Conservation (phyloP, 1,140 invertebrate species). For the Drosophila teissieri region DNA sequence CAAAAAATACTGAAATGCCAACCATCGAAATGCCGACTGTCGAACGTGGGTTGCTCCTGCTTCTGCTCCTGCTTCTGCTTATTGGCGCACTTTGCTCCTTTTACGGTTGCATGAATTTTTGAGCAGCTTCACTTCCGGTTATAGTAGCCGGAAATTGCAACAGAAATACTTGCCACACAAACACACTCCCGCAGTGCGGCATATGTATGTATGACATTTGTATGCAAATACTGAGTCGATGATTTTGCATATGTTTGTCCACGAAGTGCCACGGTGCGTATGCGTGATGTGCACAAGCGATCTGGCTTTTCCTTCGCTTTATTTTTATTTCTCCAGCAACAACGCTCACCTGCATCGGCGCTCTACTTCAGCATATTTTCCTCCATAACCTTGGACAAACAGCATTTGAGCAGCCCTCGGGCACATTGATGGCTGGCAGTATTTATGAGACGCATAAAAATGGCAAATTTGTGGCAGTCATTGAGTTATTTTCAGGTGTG, state of each 20-base stretch:
- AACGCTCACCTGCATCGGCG: slow-evolving; percentile 46
- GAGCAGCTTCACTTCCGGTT: slow-evolving; percentile 72
- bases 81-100: slow-evolving; percentile 72
- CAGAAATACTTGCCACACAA: slow-evolving; percentile 57
- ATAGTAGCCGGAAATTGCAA: slow-evolving; percentile 73
- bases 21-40: slow-evolving; percentile 35
- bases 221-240: slow-evolving; percentile 67
- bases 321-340: slow-evolving; percentile 28
- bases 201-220: slow-evolving; percentile 72
- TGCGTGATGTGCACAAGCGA: slow-evolving; percentile 36
- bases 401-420: slow-evolving; percentile 15
- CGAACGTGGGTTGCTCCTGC: slow-evolving; percentile 8
- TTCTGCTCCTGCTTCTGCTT: slow-evolving; percentile 18
- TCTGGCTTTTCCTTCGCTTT: slow-evolving; percentile 28
- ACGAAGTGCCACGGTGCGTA: slow-evolving; percentile 60
- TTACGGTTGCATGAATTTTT: slow-evolving; percentile 76
- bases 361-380: slow-evolving; percentile 2
- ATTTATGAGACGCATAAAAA: slow-evolving; percentile 62
- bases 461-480: slow-evolving; percentile 58
- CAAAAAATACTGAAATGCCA: slow-evolving; percentile 29
- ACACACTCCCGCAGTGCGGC: slow-evolving; percentile 19
- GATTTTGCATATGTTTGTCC: slow-evolving; percentile 60
- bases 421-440: slow-evolving; percentile 42
- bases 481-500: slow-evolving; percentile 51
- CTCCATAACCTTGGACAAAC: slow-evolving; percentile 21